Percentiles rank a stretch among this genome's conserved stretches.
Evolutionary conservation across 2,797 vertebrate genomes (phyloP).

Genomic region (Loris lydekkerianus): DNA sequence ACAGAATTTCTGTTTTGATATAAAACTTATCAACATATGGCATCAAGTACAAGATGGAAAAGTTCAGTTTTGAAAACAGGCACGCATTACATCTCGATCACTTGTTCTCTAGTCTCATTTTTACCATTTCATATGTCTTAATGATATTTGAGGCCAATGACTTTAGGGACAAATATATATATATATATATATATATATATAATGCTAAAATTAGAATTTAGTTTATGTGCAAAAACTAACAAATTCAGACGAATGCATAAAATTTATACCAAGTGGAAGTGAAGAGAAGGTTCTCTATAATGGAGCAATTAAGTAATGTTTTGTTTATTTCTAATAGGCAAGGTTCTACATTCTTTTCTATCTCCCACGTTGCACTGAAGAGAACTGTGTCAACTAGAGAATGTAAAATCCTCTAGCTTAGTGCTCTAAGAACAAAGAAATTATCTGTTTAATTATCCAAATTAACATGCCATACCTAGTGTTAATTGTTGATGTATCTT

Average conservation of each 20-base stretch:
- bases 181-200: not conserved
- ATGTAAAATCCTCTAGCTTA: not conserved
- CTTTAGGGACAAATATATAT: not conserved
- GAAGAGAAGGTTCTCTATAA: not conserved
- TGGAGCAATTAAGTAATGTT: not conserved
- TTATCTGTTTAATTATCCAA: not conserved
- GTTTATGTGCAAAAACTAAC: not conserved
- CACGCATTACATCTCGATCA: constrained; percentile 15
- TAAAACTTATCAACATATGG: constrained; percentile 81
- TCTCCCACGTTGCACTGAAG: not conserved
- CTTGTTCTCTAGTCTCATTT: constrained; percentile 61
- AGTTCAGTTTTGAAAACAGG: constrained; percentile 42
- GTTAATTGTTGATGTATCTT: not conserved
- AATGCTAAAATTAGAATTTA: not conserved
- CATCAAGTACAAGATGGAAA: constrained; percentile 73
- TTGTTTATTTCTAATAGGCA: not conserved
- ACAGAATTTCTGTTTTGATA: constrained; percentile 82
- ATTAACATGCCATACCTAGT: not conserved
- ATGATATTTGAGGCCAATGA: not conserved
- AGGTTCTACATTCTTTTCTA: not conserved
- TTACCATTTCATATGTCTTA: constrained; percentile 63
- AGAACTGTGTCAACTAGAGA: not conserved
- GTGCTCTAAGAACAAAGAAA: not conserved
- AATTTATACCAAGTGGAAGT: not conserved
- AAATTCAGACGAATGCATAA: not conserved